Conservation (phyloP, 2,888 invertebrate species). For the Oxyteleia sp. region DNA sequence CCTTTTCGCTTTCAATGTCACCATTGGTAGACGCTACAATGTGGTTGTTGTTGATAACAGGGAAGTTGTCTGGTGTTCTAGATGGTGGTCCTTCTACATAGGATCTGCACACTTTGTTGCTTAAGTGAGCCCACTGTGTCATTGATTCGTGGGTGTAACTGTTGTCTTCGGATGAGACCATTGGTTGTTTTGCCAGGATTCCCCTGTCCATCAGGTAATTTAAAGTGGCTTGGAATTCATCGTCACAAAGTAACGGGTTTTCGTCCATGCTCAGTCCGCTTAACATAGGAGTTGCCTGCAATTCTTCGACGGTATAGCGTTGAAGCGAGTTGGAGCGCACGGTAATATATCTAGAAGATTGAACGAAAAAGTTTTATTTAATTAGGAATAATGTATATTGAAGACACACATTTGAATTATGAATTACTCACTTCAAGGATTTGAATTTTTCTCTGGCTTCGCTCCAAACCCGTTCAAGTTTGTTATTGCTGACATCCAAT, state of each 20-base stretch:
- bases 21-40: too few species aligned
- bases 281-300: conserved; percentile 89
- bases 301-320: conserved; percentile 89
- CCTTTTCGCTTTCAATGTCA: too few species aligned
- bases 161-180: conserved; percentile 73
- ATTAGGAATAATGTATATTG: too few species aligned
- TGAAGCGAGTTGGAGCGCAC: conserved; percentile 83
- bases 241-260: conserved; percentile 91
- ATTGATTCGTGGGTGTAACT: conserved; percentile 79
- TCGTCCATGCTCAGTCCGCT: conserved; percentile 90
- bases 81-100: conserved; percentile 81
- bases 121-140: conserved; percentile 85
- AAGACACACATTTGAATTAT: too few species aligned
- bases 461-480: conserved; percentile 91
- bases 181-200: conserved; percentile 88
- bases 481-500: conserved; percentile 92
- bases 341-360: conserved; percentile 81
- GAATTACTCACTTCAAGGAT: conserved; percentile 80
- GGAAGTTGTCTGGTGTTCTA: conserved; percentile 70
- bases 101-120: conserved; percentile 82
- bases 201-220: too few species aligned
- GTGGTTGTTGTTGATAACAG: too few species aligned
- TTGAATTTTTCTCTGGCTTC: conserved; percentile 85
- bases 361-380: too few species aligned
- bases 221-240: conserved; percentile 91